Base-by-base conservation (phyloP, 2,888 invertebrate genomes). In the Drosophila nigricruria region DNA sequence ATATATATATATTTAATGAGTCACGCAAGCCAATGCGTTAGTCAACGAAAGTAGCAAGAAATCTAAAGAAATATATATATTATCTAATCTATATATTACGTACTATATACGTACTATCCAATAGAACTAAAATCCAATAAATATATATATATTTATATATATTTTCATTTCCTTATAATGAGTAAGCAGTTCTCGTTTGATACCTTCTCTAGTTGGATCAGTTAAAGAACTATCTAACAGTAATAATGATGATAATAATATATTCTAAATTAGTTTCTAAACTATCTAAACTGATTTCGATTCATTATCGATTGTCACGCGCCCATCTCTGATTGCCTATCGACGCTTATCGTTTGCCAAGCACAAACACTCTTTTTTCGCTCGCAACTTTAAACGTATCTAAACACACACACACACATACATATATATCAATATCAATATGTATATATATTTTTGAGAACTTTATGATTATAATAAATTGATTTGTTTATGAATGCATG, bases 401-500 rank as follows among this genome's bases (percentile, higher is more conserved):
- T 36, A 20, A 9, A 16, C 16, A 1, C 30, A 32, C 20, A 30
- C 32, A 32, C 10, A 49, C 30, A 8, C 12, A 14, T 4, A 25
- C 27, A 47, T 9, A 27, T 5, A 18, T 9, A 45, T n/a, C 10
- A 16, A 1, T 27, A 47, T 27, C n/a, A 23, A 34, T 10, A 38
- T 20, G 14, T 5, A n/a, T 12, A 36, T 1, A 50, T 14, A 8
- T 14, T 5, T 38, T 38, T 38, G 30, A 30, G 27, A 38, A 30
- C 52, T 66, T 45, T 53, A 25, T 25, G 65, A 20, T 40, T 30
- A 54, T 54, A 32, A 32, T 53, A 49, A 54, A 56, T 58, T 52
- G 5, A 56, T 34, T 9, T 34, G 8, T 36, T 56, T 56, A 63
- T 49, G 47, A 42, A 20, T 45, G 23, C 30, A 20, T 57, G 64